Base-by-base conservation (phyloP, 2,797 vertebrate species). In the Pseudocheirus occidentalis region DNA sequence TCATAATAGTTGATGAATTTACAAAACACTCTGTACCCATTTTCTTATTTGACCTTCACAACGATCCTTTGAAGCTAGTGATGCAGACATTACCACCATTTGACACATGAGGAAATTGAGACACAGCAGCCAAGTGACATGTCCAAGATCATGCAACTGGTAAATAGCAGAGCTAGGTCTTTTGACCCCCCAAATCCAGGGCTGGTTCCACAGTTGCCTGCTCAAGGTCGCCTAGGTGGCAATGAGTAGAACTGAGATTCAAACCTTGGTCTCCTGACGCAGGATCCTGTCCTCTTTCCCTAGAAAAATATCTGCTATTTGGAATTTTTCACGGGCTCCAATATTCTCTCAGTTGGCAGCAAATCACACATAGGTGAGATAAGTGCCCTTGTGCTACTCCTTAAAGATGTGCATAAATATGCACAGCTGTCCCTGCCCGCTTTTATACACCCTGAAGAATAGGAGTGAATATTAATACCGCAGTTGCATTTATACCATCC, bases 401-500 rank as follows among this genome's bases (percentile, higher is more conserved):
- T 87, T 87, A 87, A 87, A 40, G 73, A 87, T 87, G 73, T 87
- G 73, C 73, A 87, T 87, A 87, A 87, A 87, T 87, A 87, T 87
- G 73, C 73, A 87, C 73, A 87, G 73, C 73, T 87, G 73, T 87
- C 73, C 73, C 73, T 50, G 73, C 73, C 11, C 2, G 73, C 73
- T 87, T 87, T 87, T 50, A 87, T 87, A 87, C 3, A 87, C 73
- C 40, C 73, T 87, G 73, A 87, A 87, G 73, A 87, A 50, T 87
- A 87, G 73, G 9, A 21, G 40, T 87, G 73, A 87, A 87, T 87
- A 87, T 87, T 87, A 87, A 87, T 87, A 50, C 94, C 93, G 3
- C 95, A 93, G 94, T 97, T 97, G 98, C 97, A 98, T 93, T 97
- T 97, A 94, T 95, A 97, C 97, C 97, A 97, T 57, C 90, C 96